Conservation (phyloP, 35 echinoderm and acorn worm species). For the Hemicentrotus pulcherrimus region DNA sequence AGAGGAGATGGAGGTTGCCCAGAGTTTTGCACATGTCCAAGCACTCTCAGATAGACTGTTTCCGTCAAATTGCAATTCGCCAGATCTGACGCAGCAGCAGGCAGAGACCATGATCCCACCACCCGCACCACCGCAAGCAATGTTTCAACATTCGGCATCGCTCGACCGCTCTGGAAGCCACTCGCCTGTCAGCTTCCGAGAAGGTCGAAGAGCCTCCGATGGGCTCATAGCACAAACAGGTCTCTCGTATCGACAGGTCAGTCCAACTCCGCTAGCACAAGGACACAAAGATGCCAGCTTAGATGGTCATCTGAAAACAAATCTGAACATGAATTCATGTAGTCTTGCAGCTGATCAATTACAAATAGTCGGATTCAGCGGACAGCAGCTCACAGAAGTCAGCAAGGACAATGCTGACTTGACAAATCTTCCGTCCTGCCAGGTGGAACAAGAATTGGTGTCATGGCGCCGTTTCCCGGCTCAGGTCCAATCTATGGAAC, state of each 20-base stretch:
- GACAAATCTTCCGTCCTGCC: conserved; percentile 47
- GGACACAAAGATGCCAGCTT: conserved; percentile 60
- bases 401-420: conserved; percentile 40
- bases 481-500: conserved; percentile 74
- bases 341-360: conserved; percentile 58
- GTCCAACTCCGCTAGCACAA: conserved; percentile 57
- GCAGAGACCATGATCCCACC: conserved; percentile 54
- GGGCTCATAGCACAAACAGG: conserved; percentile 85
- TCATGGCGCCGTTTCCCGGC: conserved; percentile 78
- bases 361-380: conserved; percentile 49
- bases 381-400: neutral
- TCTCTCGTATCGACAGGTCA: conserved; percentile 67
- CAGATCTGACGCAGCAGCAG: conserved; percentile 76
- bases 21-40: conserved; percentile 85
- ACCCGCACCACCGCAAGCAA: conserved; percentile 55
- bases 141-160: conserved; percentile 57
- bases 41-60: conserved; percentile 56
- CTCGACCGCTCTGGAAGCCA: conserved; percentile 76
- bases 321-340: conserved; percentile 30
- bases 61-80: conserved; percentile 87
- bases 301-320: conserved; percentile 48
- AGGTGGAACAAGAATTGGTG: conserved; percentile 46
- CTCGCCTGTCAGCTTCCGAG: conserved; percentile 92
- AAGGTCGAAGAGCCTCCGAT: conserved; percentile 91
- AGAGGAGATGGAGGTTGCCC: conserved; percentile 96